Conservation (phyloP, 2,888 invertebrate genomes). For the Andricus curvator region DNA sequence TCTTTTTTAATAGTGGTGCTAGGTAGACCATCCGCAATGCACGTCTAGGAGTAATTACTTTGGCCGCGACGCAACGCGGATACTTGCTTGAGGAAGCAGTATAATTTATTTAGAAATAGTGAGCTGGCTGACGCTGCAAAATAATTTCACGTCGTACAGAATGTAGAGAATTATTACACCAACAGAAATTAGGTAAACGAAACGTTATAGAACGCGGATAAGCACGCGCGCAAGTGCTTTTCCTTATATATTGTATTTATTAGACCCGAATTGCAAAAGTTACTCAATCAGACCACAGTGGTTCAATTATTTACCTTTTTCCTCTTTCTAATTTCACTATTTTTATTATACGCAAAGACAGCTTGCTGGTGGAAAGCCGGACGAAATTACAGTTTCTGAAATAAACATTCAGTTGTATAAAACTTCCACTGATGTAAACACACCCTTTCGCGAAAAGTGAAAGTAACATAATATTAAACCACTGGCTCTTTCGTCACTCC, state of each 20-base stretch:
- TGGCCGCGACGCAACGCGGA: neutral
- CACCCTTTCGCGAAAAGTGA: neutral
- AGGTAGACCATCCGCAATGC: neutral
- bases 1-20: neutral
- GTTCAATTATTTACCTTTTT: no score
- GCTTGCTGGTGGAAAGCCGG: no score
- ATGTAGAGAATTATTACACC: slow-evolving; percentile 1
- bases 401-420: no score
- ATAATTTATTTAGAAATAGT: slow-evolving; percentile 10
- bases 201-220: neutral
- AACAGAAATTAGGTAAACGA: neutral
- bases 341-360: no score
- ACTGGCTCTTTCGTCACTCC: no score
- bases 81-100: neutral
- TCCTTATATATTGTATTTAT: neutral
- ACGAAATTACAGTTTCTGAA: no score
- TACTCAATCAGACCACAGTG: no score
- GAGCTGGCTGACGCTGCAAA: neutral
- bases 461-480: no score
- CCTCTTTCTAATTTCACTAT: no score
- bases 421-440: no score
- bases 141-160: neutral
- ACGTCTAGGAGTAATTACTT: slow-evolving; percentile 15
- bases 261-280: neutral
- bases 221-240: neutral